Conservation (phyloP, 2,113 vertebrate genomes). For the Cottus gobio region DNA sequence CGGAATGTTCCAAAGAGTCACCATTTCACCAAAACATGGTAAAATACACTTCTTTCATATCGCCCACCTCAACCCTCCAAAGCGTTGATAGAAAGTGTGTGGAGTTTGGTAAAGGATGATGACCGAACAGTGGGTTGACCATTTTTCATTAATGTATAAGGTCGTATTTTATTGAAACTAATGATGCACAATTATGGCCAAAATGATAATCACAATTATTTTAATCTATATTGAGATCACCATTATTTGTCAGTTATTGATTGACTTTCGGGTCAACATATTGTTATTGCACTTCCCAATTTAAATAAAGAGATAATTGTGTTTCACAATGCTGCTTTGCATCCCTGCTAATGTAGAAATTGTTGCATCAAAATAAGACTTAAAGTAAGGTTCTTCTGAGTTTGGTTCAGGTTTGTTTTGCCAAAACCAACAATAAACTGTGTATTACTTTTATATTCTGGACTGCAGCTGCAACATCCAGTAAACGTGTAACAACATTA, state of each 20-base stretch:
- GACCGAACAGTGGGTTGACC: neutral
- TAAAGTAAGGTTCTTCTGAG: neutral
- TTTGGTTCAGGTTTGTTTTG: neutral
- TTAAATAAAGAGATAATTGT: neutral
- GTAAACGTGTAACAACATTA: neutral
- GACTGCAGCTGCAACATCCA: neutral
- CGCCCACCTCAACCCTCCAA: neutral
- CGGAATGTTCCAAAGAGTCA: conserved; percentile 1
- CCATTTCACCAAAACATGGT: conserved; percentile 6
- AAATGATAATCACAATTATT: neutral
- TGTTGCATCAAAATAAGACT: too few relatives aligned
- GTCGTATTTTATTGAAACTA: neutral
- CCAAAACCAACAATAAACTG: neutral
- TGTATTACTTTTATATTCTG: neutral
- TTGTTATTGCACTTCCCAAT: neutral
- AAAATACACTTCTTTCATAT: conserved; percentile 4
- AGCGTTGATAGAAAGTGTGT: neutral
- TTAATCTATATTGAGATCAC: neutral
- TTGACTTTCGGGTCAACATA: neutral
- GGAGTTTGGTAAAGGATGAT: neutral
- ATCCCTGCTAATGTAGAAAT: neutral
- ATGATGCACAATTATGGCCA: neutral
- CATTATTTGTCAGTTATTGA: neutral
- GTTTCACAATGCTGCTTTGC: too few relatives aligned
- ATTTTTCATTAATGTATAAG: neutral